Percentiles rank a stretch among this genome's conserved stretches.
These are phyloP conservation scores for Ascidia mentula DNA, from an alignment of 23 tunicate species.

Conservation along the genomic window DNA sequence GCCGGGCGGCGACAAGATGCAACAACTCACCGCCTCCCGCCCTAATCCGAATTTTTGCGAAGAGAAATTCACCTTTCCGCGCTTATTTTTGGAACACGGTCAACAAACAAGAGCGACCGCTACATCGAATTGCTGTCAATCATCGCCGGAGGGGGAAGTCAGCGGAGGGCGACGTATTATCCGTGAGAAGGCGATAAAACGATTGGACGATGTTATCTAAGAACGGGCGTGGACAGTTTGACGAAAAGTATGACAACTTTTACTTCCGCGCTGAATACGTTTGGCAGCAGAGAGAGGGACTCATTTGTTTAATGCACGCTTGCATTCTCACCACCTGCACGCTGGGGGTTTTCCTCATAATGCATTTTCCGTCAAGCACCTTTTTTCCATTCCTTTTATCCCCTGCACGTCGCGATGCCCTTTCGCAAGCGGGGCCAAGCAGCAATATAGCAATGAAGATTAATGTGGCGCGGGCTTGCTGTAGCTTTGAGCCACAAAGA, in stretches of 20 bases:
- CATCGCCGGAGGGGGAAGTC: conserved; percentile 8
- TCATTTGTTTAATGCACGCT: conserved; percentile 9
- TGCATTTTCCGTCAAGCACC: not conserved
- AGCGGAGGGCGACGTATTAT: not conserved
- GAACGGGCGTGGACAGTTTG: not conserved
- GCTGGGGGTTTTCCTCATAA: too few species aligned
- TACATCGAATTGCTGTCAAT: not conserved
- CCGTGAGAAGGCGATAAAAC: not conserved
- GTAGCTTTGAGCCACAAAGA: not conserved
- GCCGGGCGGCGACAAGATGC: not conserved
- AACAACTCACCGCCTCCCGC: not conserved
- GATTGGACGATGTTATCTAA: not conserved
- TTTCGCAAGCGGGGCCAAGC: not conserved
- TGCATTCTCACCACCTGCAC: too few species aligned
- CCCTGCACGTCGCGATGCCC: not conserved
- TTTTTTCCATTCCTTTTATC: not conserved
- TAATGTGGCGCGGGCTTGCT: not conserved
- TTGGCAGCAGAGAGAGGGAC: not conserved
- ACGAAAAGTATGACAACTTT: conserved; percentile 2
- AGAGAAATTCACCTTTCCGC: not conserved
- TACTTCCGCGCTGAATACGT: not conserved
- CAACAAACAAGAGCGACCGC: conserved; percentile 7
- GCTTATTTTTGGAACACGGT: conserved; percentile 1
- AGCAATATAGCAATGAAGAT: not conserved
- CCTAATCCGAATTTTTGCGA: not conserved